Base-by-base conservation (phyloP, 2,888 invertebrate genomes). In the Papilio demoleus region DNA sequence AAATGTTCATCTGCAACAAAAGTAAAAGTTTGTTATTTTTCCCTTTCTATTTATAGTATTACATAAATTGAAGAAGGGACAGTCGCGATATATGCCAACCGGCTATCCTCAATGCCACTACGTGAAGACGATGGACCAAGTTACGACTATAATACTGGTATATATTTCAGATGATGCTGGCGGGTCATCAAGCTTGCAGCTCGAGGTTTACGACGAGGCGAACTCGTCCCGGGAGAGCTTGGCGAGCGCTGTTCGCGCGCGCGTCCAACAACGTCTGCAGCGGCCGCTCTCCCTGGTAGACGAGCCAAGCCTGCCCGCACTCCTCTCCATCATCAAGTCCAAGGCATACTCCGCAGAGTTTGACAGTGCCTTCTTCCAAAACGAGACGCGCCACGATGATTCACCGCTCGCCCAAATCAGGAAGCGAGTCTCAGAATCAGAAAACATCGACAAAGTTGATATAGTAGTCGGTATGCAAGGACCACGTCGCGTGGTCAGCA, bases 231-330 rank as follows among this genome's bases (percentile, higher is more conserved):
- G 77, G n/a, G 89, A 88, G 70, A 85, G 83, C 69, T 62, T 88
- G 19, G 85, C 85, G 8, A 78, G 81, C 36, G 86, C 84, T 0
- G 88, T 88, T 50, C 85, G 86, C 12, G 83, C 82, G 17, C 82
- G 88, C n/a, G 87, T 86, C 0, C 72, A 74, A 2, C 80, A 79
- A 4, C 83, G 80, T 0, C 75, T 83, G 17, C 84, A 86, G 74
- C 85, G 91, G 0, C 91, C 91, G 3, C 81, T 82, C 59, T 90
- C 91, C 0, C 78, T 88, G 1, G 85, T 85, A 0, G 88, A 87
- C 70, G 78, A 74, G 14, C 76, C 83, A 8, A 77, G 77, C 47
- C 76, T 82, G 31, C 82, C 88, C 2, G 77, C 81, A 1, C 66
- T 86, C 19, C 65, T 82, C 4, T 81, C 85, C 2, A 77, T 86